These are phyloP conservation scores for Sarcophaga bullata DNA, from an alignment of 1,140 invertebrate species.

Conservation along the genomic window DNA sequence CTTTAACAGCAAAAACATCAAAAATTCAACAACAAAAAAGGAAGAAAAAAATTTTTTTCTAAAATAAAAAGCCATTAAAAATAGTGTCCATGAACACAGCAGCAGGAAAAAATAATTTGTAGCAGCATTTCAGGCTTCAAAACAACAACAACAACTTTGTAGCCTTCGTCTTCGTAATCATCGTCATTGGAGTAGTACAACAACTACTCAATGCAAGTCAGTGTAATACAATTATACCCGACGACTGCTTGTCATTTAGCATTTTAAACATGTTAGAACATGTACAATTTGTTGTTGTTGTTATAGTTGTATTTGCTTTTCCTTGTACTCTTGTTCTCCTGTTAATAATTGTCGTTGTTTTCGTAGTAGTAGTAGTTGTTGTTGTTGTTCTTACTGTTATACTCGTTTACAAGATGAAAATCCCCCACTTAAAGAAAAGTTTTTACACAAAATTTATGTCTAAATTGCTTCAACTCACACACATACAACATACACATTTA, in stretches of 20 bases:
- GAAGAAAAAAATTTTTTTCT: neutral
- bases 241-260: neutral
- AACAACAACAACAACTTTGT: neutral
- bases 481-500: too few relatives aligned
- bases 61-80: neutral
- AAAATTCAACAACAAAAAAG: neutral
- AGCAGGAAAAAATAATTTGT: neutral
- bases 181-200: neutral
- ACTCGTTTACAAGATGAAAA: conserved; percentile 9
- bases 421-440: neutral
- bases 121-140: neutral
- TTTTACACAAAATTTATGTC: conserved; percentile 12
- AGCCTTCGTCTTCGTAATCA: neutral
- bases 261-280: conserved; percentile 9
- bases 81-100: neutral
- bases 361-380: neutral
- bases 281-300: neutral
- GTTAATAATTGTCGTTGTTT: neutral
- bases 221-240: neutral
- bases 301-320: neutral
- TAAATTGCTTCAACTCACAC: neutral
- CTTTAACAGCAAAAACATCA: neutral
- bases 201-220: neutral
- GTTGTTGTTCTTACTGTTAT: neutral
- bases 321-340: too few relatives aligned